phyloP scores from a whole-genome alignment of 2,113 vertebrate species.

The Equus quagga region DNA sequence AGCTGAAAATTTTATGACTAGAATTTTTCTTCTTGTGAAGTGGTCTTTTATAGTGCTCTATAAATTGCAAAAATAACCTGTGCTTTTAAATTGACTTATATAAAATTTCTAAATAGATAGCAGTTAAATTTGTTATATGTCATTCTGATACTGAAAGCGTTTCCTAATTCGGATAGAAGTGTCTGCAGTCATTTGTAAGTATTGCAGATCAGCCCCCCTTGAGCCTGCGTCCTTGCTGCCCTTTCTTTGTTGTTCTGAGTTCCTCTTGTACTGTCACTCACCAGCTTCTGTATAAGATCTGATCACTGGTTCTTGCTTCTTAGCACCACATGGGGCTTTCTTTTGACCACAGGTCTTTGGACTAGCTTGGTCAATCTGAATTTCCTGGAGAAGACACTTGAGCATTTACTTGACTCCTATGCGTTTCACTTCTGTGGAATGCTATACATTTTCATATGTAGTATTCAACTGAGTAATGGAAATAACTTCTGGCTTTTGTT shows the following conservation, averaged over 20 bases:
- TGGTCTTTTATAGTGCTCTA: neutral
- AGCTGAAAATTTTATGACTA: neutral
- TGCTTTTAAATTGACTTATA: neutral
- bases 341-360: neutral
- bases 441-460: neutral
- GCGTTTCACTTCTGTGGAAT: neutral
- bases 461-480: neutral
- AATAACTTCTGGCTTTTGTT: neutral
- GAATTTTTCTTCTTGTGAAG: neutral
- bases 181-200: neutral
- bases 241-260: neutral
- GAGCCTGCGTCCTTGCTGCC: neutral
- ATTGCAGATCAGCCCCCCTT: neutral
- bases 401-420: neutral
- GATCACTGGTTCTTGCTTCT: neutral
- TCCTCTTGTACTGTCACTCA: accelerated
- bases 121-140: neutral
- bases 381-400: neutral
- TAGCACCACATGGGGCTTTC: neutral
- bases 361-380: neutral
- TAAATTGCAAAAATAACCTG: neutral
- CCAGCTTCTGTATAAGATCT: neutral
- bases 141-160: neutral
- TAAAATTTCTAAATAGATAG: neutral
- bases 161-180: neutral